Evolutionary conservation across 2,797 vertebrate species (phyloP).

Genomic region (Pseudopleuronectes americanus): DNA sequence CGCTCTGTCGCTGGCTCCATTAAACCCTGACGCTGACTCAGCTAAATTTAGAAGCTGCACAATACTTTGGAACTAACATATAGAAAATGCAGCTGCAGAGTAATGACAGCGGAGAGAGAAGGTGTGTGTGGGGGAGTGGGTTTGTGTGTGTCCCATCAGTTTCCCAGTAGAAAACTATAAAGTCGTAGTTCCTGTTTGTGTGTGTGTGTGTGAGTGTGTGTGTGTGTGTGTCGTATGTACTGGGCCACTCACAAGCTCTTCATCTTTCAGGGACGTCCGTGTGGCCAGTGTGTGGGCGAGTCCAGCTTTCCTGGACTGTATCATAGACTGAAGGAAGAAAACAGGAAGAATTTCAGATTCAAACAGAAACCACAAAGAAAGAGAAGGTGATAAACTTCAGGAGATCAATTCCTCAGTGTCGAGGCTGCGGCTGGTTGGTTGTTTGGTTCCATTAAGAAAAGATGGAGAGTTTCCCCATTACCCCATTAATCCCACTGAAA

Average conservation of each 20-base stretch:
- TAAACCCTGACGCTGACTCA: conserved; percentile 36
- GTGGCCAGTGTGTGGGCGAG: conserved; percentile 92
- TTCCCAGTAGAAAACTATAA: background rate
- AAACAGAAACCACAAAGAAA: background rate
- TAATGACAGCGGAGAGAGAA: conserved; percentile 9
- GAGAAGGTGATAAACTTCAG: background rate
- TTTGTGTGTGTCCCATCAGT: conserved; percentile 17
- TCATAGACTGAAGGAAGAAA: conserved; percentile 86
- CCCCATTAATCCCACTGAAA: no score
- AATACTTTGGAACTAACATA: conserved; percentile 18
- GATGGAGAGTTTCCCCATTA: no score
- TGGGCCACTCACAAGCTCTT: conserved; percentile 91
- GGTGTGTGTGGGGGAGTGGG: background rate
- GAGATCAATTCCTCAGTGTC: conserved; percentile 1
- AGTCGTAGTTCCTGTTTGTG: background rate
- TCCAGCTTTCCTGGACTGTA: conserved; percentile 94
- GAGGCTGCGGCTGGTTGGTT: no score
- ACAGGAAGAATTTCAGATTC: background rate
- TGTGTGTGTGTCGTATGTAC: conserved; percentile 1
- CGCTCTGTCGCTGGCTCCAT: conserved; percentile 7
- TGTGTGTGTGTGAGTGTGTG: conserved; percentile 11
- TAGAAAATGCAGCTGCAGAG: background rate
- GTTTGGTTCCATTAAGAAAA: no score
- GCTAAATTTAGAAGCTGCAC: conserved; percentile 15
- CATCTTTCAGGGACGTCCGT: conserved; percentile 94